Conservation (phyloP, 2,113 vertebrate species). For the Entomyzon cyanotis region DNA sequence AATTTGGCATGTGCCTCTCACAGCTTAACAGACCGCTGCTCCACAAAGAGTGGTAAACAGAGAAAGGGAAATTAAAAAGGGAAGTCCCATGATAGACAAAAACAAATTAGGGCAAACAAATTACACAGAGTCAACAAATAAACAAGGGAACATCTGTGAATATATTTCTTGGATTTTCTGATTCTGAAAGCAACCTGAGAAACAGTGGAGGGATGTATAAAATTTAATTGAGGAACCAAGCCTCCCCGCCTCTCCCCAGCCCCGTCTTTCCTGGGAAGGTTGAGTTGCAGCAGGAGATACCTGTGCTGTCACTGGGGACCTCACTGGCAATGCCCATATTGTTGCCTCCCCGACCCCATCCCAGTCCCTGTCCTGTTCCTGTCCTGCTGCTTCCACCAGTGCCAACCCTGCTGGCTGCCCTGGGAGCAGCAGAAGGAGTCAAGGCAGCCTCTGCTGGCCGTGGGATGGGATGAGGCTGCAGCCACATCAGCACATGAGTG, state of each 20-base stretch:
- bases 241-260: not conserved
- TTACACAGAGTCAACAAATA: constrained; percentile 99
- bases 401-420: not conserved
- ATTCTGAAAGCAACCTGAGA: constrained; percentile 80
- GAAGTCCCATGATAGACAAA: constrained; percentile 95
- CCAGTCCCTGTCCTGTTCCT: not conserved
- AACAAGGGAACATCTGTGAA: constrained; percentile 98
- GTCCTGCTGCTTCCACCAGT: not conserved
- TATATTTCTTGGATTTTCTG: constrained; percentile 89
- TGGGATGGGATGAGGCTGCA: not conserved
- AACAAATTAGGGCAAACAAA: constrained; percentile 99
- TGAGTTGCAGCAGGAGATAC: not conserved
- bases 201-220: constrained; percentile 70
- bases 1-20: constrained; percentile 90
- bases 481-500: not conserved
- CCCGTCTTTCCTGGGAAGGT: not conserved
- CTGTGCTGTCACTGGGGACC: not conserved
- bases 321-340: rapidly evolving
- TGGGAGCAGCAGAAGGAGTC: rapidly evolving
- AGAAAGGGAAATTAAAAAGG: constrained; percentile 99
- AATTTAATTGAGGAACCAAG: constrained; percentile 51
- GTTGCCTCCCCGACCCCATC: rapidly evolving
- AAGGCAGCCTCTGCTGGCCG: not conserved
- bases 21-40: constrained; percentile 97
- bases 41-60: constrained; percentile 99